Evolutionary conservation across 2,888 invertebrate species (phyloP), one percentile per base, ranked within the genome.

Genomic region (Drosophila robusta): DNA sequence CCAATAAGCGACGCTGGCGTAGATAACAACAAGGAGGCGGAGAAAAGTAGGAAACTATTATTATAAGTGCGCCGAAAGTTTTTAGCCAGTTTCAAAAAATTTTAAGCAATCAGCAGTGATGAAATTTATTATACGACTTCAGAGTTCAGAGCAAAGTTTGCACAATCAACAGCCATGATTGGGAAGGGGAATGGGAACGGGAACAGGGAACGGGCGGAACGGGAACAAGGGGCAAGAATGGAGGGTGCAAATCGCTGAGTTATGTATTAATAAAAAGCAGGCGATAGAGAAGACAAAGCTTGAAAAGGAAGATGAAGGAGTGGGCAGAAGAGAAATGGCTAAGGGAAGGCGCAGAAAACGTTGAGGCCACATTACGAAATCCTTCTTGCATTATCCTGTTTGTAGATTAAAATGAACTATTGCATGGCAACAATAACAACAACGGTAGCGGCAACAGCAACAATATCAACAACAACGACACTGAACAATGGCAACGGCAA

Each of bases 341-440:
- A 32, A 58, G 47, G 55, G 36, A 67, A 60, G 69, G 58, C 55
- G 38, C n/a, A 45, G 58, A 61, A 69, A 79, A 65, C 41, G 67
- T 67, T 69, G 54, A 65, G 81, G 70, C 69, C 80, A 86, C 80
- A 86, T 86, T 88, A 88, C 85, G 73, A 70, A 88, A 88, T 86
- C 75, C 81, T 83, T 88, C 87, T 81, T 88, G 87, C 84, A 81
- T 84, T 87, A 86, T 88, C 77, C 84, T 72, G 82, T 88, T 76
- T 77, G 81, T 79, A 80, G 89, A 87, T 89, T 87, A 85, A 86
- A 88, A 88, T 89, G 86, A 87, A 87, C 83, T 89, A 83, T 85
- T 85, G 83, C 89, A 80, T 51, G 85, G 55, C 80, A 81, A 72
- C 70, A 75, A 67, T 60, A 75, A 57, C 60, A 61, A 57, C 34